Evolutionary conservation across 2,113 vertebrate genomes (phyloP), one percentile per base, ranked within the genome.

Genomic region (Eonycteris spelaea): DNA sequence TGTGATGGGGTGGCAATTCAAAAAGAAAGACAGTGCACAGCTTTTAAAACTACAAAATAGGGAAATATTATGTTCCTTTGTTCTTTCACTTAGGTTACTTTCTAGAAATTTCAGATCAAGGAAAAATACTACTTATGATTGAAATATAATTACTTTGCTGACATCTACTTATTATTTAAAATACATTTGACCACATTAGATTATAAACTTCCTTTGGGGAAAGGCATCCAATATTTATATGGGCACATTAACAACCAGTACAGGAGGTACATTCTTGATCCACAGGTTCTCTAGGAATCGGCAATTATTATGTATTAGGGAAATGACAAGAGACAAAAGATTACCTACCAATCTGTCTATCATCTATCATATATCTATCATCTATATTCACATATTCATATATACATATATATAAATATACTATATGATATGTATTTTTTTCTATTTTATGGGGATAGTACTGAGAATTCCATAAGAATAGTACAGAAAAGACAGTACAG

Each of bases 71-170:
- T 26, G 14, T 63, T 86, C 67, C 73, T 95, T 96, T 91, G 88
- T 92, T 95, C 75, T 86, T 68, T 94, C 22, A 53, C 51, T 38
- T 77, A 48, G 55, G 15, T 80, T 68, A 48, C 75, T 94, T 93
- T 48, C 21, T 40, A 68, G 59, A 94, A 85, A 48, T 71, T 83
- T 91, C 43, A 24, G 2, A 21, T 93, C 43, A 43, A 74, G 61
- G 21, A 18, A 86, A 30, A 18, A 35, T 48, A 26, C 30, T 33
- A 35, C 13, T n/a, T 68, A 38, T 5, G 15, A 67, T 4, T 48
- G 85, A 95, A 90, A 74, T 55, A 15, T 8, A 68, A 38, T 71
- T 68, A 38, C 28, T 87, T 86, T 43, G 16, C 84, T 48, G 93
- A 61, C 13, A 75, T 63, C 16, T 33, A 30, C 1, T 26, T 77